Percentiles rank a stretch among this genome's conserved stretches.
phyloP scores from a whole-genome alignment of 64 coral and sea anemone genomes.

The Dendronephthya gigantea region DNA sequence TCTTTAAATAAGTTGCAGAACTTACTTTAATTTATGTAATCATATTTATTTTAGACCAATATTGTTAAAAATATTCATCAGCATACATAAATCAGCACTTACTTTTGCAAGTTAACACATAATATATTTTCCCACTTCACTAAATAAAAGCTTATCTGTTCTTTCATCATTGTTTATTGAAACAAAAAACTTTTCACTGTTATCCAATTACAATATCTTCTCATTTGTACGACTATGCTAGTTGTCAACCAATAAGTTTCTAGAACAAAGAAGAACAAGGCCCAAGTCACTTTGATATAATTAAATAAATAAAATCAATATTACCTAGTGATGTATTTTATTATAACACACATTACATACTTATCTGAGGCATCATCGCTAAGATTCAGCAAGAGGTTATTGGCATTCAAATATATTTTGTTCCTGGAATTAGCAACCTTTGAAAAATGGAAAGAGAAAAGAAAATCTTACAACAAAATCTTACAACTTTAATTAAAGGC shows the following conservation, averaged over 20 bases:
- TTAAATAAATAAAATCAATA: not conserved
- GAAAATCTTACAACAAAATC: not conserved
- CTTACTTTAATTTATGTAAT: not conserved
- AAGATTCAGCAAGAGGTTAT: slow-evolving; percentile 72
- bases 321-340: not conserved
- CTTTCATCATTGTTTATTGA: too few species aligned
- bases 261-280: not conserved
- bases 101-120: too few species aligned
- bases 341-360: slow-evolving; percentile 34
- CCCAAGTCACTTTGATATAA: not conserved
- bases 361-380: slow-evolving; percentile 56
- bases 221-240: not conserved
- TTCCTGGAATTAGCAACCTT: slow-evolving; percentile 80
- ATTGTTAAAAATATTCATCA: not conserved
- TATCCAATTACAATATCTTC: not conserved
- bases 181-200: too few species aligned
- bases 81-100: not conserved
- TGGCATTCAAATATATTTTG: slow-evolving; percentile 76
- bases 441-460: not conserved
- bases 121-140: too few species aligned
- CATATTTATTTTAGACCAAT: not conserved
- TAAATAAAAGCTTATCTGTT: too few species aligned
- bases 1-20: not conserved
- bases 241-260: not conserved
- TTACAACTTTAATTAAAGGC: not conserved